A percentile compares a stretch with the other conserved stretches of the same genome.
phyloP scores from a whole-genome alignment of 2,797 vertebrate species.

The Gephyroberyx darwinii region DNA sequence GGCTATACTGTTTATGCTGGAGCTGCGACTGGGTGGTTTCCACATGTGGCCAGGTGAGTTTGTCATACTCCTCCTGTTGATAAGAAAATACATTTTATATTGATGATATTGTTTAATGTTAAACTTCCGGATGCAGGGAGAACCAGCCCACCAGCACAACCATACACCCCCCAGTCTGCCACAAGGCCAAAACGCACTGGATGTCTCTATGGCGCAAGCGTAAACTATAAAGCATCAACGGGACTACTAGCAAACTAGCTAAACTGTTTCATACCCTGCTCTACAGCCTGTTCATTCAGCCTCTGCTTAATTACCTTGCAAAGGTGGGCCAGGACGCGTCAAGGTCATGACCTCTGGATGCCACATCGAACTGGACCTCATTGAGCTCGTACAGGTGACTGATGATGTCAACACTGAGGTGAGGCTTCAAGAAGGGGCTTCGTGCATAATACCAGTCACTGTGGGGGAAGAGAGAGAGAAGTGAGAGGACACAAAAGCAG shows the following conservation, averaged over 20 bases:
- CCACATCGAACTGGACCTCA: slow-evolving; percentile 94
- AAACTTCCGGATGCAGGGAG: background rate
- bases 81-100: slow-evolving; percentile 13
- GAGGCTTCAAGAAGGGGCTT: slow-evolving; percentile 92
- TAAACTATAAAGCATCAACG: no score
- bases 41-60: slow-evolving; percentile 89
- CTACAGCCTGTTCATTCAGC: no score
- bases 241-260: no score
- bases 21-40: slow-evolving; percentile 94
- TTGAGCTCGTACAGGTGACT: slow-evolving; percentile 94
- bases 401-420: slow-evolving; percentile 90
- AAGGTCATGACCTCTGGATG: slow-evolving; percentile 92
- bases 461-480: slow-evolving; percentile 4
- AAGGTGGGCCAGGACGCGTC: slow-evolving; percentile 95
- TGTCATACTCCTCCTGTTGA: slow-evolving; percentile 84
- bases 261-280: no score
- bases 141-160: no score
- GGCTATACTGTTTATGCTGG: slow-evolving; percentile 94
- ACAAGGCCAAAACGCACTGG: background rate
- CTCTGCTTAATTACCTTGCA: slow-evolving; percentile 84
- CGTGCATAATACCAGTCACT: slow-evolving; percentile 97
- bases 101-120: background rate
- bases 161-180: no score
- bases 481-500: background rate
- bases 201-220: background rate